Conservation (phyloP, 2,797 vertebrate species). For the Craterocephalus amniculus region DNA sequence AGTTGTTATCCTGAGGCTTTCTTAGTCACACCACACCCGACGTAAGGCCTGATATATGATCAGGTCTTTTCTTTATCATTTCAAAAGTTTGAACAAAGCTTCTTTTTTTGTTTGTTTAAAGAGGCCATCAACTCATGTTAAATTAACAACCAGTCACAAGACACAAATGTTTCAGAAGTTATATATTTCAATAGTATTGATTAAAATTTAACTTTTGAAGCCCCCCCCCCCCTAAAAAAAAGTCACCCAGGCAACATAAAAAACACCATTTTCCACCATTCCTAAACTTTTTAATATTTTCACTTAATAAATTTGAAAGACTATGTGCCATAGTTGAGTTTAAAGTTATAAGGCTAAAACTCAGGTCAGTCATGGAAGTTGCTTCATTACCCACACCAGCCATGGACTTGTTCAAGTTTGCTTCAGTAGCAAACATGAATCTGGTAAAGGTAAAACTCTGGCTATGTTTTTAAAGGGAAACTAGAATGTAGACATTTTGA, state of each 20-base stretch:
- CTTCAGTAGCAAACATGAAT: not conserved
- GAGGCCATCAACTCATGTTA: not conserved
- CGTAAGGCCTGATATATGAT: too few species aligned
- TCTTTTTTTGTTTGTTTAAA: not conserved
- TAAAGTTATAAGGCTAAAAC: not conserved
- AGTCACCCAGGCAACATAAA: too few species aligned
- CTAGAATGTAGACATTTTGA: not conserved
- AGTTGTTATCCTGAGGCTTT: conserved; percentile 2
- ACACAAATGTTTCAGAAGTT: not conserved
- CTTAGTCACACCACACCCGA: not conserved
- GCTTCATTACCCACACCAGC: not conserved
- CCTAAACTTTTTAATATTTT: too few species aligned
- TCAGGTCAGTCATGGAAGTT: not conserved
- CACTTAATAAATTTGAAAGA: too few species aligned
- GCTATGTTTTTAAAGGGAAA: not conserved
- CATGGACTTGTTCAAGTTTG: not conserved
- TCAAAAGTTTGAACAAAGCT: not conserved
- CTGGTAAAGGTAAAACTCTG: not conserved
- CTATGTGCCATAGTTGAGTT: not conserved
- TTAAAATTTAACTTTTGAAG: too few species aligned
- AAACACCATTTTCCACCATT: too few species aligned
- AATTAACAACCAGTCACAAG: not conserved
- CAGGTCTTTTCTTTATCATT: not conserved
- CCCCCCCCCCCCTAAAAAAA: too few species aligned
- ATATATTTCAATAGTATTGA: not conserved